Conservation (phyloP, 2,888 invertebrate genomes). For the Phasia obesa region DNA sequence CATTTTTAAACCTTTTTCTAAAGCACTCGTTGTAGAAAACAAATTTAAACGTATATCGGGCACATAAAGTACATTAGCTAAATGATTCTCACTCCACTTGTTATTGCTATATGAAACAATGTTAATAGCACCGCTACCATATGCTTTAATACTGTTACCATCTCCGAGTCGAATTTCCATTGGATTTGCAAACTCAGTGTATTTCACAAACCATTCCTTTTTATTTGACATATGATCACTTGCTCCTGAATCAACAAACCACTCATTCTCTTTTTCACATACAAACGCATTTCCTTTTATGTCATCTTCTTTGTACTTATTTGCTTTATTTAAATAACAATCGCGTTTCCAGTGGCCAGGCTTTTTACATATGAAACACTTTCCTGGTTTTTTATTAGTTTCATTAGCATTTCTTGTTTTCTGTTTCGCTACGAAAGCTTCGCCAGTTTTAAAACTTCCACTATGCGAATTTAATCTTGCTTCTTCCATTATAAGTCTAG, state of each 20-base stretch:
- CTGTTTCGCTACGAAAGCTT: slow-evolving; percentile 42
- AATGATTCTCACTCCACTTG: slow-evolving; percentile 42
- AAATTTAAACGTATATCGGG: slow-evolving; percentile 46
- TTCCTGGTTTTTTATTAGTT: slow-evolving; percentile 24
- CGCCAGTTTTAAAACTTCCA: background rate
- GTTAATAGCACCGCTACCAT: slow-evolving; percentile 38
- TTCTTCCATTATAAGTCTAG: slow-evolving; percentile 58
- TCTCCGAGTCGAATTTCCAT: slow-evolving; percentile 30
- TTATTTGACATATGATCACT: slow-evolving; percentile 45
- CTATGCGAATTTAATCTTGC: slow-evolving; percentile 50
- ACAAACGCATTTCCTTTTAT: slow-evolving; percentile 38
- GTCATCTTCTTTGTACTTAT: slow-evolving; percentile 18
- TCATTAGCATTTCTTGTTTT: slow-evolving; percentile 4
- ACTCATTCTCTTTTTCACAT: slow-evolving; percentile 40
- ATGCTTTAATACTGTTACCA: slow-evolving; percentile 25
- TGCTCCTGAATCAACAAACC: slow-evolving; percentile 46
- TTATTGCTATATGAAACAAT: slow-evolving; percentile 38
- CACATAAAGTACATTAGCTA: slow-evolving; percentile 50
- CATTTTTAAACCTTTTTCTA: slow-evolving; percentile 50
- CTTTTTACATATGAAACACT: slow-evolving; percentile 47
- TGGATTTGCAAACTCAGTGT: slow-evolving; percentile 24
- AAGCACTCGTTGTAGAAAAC: slow-evolving; percentile 46
- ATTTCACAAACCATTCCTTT: slow-evolving; percentile 21
- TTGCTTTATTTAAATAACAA: slow-evolving; percentile 44
- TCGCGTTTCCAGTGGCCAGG: slow-evolving; percentile 43